Conservation (phyloP, 2,113 vertebrate genomes). For the Nerophis ophidion region DNA sequence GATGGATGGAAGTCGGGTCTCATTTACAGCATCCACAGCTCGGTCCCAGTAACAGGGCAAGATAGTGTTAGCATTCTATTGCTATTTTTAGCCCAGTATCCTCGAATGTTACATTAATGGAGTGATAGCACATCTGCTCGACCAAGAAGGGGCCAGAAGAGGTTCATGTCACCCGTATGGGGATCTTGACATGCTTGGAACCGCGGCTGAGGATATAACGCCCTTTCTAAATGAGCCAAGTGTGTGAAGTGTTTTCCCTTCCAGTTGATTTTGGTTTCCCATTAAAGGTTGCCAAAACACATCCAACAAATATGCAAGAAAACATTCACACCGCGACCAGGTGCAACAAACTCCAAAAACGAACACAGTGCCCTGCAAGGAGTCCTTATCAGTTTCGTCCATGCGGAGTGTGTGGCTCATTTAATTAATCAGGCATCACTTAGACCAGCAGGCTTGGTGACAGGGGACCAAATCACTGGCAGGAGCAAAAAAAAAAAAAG, state of each 20-base stretch:
- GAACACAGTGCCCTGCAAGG: constrained; percentile 18
- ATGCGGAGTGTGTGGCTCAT: constrained; percentile 56
- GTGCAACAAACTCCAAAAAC: neutral
- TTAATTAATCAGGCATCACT: constrained; percentile 67
- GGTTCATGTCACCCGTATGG: neutral
- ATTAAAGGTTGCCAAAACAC: neutral
- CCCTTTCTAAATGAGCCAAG: too few relatives aligned
- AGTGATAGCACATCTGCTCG: neutral
- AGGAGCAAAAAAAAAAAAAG: constrained; percentile 37
- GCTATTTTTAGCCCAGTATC: neutral
- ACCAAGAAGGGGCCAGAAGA: neutral
- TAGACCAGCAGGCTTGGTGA: constrained; percentile 60
- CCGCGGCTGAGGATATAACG: neutral
- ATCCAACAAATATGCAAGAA: neutral
- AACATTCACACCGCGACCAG: neutral
- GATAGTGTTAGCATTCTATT: too few relatives aligned
- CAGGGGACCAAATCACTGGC: constrained; percentile 60
- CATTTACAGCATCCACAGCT: too few relatives aligned
- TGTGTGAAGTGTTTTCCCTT: too few relatives aligned
- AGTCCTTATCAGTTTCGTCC: constrained; percentile 45
- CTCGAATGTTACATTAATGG: neutral
- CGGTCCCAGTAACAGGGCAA: too few relatives aligned
- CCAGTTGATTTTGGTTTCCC: neutral
- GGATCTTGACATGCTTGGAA: neutral
- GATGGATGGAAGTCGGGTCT: too few relatives aligned